Conservation (phyloP, 2,113 vertebrate genomes). For the Ifrita kowaldi region DNA sequence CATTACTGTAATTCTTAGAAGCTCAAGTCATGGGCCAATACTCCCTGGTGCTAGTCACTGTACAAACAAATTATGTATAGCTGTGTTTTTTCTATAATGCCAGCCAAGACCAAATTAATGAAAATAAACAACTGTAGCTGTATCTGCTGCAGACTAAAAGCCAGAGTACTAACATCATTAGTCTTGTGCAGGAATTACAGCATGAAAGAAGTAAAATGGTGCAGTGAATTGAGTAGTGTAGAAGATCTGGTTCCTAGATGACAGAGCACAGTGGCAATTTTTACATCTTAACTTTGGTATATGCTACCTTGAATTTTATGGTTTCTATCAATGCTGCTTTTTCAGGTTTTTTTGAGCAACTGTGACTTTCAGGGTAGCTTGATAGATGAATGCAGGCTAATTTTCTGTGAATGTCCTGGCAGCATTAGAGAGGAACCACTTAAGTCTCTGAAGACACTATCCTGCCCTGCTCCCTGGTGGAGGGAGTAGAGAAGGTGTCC, state of each 20-base stretch:
- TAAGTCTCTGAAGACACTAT: constrained; percentile 23
- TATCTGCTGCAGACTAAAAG: neutral
- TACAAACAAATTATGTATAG: neutral
- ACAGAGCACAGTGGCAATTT: neutral
- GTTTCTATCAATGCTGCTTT: neutral
- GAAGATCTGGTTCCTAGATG: neutral
- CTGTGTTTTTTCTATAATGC: neutral
- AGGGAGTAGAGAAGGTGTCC: constrained; percentile 41
- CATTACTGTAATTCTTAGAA: constrained; percentile 29
- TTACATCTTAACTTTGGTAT: neutral
- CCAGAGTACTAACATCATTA: neutral
- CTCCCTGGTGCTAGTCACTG: neutral
- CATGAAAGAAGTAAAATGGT: neutral
- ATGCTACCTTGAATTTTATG: neutral
- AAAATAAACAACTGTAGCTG: constrained; percentile 4
- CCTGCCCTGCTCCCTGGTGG: constrained; percentile 52
- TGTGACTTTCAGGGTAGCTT: neutral
- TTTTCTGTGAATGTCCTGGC: neutral
- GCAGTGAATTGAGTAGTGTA: neutral
- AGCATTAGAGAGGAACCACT: neutral
- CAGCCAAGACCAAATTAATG: neutral
- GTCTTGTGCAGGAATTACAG: neutral
- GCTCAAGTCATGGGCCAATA: neutral
- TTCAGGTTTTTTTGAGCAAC: neutral
- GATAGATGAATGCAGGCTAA: neutral